These are phyloP conservation scores for Epinotia ramella DNA, from an alignment of 2,888 invertebrate species.

Conservation along the genomic window DNA sequence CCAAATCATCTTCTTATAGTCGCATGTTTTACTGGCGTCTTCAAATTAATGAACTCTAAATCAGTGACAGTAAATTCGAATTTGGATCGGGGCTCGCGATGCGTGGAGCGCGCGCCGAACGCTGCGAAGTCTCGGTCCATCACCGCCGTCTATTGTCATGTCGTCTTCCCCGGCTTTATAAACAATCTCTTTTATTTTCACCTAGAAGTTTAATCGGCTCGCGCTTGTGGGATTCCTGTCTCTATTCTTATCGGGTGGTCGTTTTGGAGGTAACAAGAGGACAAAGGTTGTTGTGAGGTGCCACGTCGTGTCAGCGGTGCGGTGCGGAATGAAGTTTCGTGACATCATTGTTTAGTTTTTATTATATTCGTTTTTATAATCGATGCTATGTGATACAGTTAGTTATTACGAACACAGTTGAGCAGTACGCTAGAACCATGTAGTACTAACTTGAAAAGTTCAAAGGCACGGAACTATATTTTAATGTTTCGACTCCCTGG, in stretches of 20 bases:
- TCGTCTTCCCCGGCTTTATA: slow-evolving; percentile 82
- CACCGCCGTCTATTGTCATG: slow-evolving; percentile 83
- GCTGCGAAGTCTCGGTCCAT: slow-evolving; percentile 73
- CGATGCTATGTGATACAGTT: slow-evolving; percentile 52
- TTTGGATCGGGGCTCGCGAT: slow-evolving; percentile 64
- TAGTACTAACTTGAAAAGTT: not conserved
- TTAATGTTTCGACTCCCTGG: not conserved
- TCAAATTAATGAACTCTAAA: slow-evolving; percentile 83
- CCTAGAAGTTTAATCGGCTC: slow-evolving; percentile 82
- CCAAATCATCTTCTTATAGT: slow-evolving; percentile 81
- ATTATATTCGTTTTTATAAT: slow-evolving; percentile 48
- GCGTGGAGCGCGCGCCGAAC: slow-evolving; percentile 55
- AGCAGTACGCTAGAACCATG: slow-evolving; percentile 14
- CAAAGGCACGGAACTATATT: not conserved
- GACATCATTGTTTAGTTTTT: slow-evolving; percentile 65
- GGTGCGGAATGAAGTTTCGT: slow-evolving; percentile 68
- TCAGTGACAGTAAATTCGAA: slow-evolving; percentile 74
- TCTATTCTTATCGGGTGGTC: slow-evolving; percentile 83
- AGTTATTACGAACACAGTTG: slow-evolving; percentile 47
- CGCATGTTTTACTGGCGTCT: slow-evolving; percentile 78
- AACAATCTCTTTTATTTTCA: slow-evolving; percentile 85
- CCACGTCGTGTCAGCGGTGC: slow-evolving; percentile 71
- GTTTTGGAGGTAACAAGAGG: slow-evolving; percentile 76
- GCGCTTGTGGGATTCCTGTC: slow-evolving; percentile 79
- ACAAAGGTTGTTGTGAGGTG: slow-evolving; percentile 83